Evolutionary conservation across 2,797 vertebrate species (phyloP).

Genomic region (Myotis findleyi): DNA sequence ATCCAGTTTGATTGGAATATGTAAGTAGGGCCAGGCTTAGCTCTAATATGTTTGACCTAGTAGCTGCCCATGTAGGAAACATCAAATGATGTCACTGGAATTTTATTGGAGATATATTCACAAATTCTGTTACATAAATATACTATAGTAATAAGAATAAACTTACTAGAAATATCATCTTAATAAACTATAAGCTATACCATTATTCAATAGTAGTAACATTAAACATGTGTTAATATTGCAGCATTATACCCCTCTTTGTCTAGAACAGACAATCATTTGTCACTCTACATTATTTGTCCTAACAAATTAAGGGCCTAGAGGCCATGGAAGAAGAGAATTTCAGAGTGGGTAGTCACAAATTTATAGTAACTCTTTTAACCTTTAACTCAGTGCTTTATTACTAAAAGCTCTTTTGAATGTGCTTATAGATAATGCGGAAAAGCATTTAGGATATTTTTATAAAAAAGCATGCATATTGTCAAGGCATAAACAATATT

Average conservation of each 20-base stretch:
- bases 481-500: slow-evolving; percentile 75
- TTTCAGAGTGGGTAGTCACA: slow-evolving; percentile 59
- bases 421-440: slow-evolving; percentile 76
- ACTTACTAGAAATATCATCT: neutral
- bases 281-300: slow-evolving; percentile 59
- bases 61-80: neutral
- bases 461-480: slow-evolving; percentile 53
- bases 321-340: slow-evolving; percentile 53
- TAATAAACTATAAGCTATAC: slow-evolving; percentile 11
- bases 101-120: neutral
- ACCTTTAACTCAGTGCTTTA: slow-evolving; percentile 80
- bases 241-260: neutral
- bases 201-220: slow-evolving; percentile 53
- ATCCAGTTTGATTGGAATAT: neutral
- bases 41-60: neutral
- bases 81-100: neutral
- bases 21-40: neutral
- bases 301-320: slow-evolving; percentile 70
- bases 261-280: slow-evolving; percentile 9
- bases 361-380: slow-evolving; percentile 77
- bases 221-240: slow-evolving; percentile 8
- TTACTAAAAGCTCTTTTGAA: slow-evolving; percentile 75
- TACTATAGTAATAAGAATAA: slow-evolving; percentile 35
- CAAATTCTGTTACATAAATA: neutral
- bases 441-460: slow-evolving; percentile 77